Percentiles rank a stretch among this genome's conserved stretches.
Conservation (phyloP, 2,888 invertebrate species). For the Alentia gelatinosa region DNA sequence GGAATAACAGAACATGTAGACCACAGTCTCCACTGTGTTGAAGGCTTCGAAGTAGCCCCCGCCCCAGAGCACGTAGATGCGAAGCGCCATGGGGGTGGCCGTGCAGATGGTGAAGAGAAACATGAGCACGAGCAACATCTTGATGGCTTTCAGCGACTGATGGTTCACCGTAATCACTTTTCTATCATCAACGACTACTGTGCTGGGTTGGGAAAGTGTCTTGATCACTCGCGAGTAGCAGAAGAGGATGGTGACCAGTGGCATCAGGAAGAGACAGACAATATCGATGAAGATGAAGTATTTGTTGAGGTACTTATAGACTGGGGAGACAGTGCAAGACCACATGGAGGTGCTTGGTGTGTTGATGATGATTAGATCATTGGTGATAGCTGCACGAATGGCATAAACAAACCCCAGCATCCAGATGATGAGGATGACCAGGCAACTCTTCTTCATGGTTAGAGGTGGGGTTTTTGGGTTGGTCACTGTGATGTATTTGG, state of each 20-base stretch:
- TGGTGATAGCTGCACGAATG: constrained; percentile 39
- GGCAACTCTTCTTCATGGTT: neutral
- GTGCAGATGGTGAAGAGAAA: constrained; percentile 55
- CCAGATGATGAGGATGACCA: constrained; percentile 52
- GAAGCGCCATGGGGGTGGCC: neutral
- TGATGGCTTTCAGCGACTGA: constrained; percentile 35
- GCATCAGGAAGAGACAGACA: constrained; percentile 45
- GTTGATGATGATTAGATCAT: constrained; percentile 17
- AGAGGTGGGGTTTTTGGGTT: neutral
- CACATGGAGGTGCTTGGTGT: neutral
- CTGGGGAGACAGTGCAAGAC: constrained; percentile 42
- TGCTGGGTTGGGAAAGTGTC: neutral
- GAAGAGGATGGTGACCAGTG: constrained; percentile 46
- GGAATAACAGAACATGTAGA: constrained; percentile 52
- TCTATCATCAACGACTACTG: neutral
- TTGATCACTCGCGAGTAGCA: constrained; percentile 54
- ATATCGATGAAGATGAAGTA: constrained; percentile 54
- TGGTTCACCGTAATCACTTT: neutral
- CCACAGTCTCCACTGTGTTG: neutral
- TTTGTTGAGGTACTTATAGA: constrained; percentile 6
- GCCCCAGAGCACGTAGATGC: constrained; percentile 36
- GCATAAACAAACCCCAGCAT: constrained; percentile 47
- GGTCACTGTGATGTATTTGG: constrained; percentile 53
- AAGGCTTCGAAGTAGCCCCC: neutral
- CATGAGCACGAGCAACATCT: constrained; percentile 46